phyloP scores from a whole-genome alignment of 2,888 invertebrate genomes.

The Hesperia comma region DNA sequence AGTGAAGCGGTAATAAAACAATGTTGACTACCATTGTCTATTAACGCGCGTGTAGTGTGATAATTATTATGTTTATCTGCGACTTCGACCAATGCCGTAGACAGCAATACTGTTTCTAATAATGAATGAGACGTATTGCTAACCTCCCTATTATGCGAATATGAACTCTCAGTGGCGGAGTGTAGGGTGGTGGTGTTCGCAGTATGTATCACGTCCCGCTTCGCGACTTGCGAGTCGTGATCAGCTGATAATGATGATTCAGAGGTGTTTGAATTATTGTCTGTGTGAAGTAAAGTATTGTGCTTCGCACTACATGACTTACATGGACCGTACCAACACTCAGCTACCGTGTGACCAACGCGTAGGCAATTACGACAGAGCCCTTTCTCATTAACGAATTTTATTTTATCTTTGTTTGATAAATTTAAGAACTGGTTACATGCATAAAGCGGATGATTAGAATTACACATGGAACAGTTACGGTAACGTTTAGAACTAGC shows the following conservation, averaged over 20 bases:
- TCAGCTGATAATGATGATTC: conserved; percentile 3
- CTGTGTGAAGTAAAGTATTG: conserved; percentile 36
- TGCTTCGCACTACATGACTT: conserved; percentile 38
- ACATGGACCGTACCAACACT: conserved; percentile 40
- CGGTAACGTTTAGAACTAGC: conserved; percentile 34
- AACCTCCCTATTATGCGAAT: conserved; percentile 1
- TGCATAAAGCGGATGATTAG: conserved; percentile 41
- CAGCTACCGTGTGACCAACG: conserved; percentile 33
- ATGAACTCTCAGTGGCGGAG: conserved; percentile 21
- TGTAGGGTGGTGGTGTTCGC: conserved; percentile 17
- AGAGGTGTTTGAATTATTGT: conserved; percentile 2
- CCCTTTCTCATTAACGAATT: conserved; percentile 36
- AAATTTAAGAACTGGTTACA: conserved; percentile 39
- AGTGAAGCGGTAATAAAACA: conserved; percentile 39
- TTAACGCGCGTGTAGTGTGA: conserved; percentile 40
- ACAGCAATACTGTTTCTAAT: conserved; percentile 40
- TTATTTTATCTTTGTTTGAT: conserved; percentile 34
- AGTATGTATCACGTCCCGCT: not conserved
- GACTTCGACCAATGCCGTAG: conserved; percentile 43
- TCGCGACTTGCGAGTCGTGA: not conserved
- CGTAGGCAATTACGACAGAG: conserved; percentile 43
- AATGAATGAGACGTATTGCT: conserved; percentile 27
- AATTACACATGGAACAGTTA: conserved; percentile 38
- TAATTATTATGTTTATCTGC: conserved; percentile 36
- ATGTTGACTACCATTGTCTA: conserved; percentile 44